Base-by-base conservation (phyloP, 2,888 invertebrate genomes). In the Hirudinaria manillensis region DNA sequence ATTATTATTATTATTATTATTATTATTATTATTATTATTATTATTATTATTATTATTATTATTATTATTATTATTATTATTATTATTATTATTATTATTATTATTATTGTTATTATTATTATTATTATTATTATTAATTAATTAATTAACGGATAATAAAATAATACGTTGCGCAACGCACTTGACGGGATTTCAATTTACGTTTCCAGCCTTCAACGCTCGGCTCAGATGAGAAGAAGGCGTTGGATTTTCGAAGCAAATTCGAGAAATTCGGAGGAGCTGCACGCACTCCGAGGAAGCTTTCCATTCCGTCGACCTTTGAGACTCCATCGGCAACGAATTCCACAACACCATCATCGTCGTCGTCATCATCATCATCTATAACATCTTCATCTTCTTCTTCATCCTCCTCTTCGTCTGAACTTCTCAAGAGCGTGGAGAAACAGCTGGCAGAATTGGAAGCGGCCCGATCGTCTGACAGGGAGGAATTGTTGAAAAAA, bases 401-500 rank as follows among this genome's bases (percentile, higher is more conserved):
- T 29, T 68, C 68, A 13, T 24, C 67, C 4, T 55, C 67, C 38
- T 56, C 66, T 27, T 38, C 24, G 3, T 72, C 53, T 32, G 75
- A 77, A 55, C 34, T 55, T 24, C 70, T 76, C 2, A 78, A 83
- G 24, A 77, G 78, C 10, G 78, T 84, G 10, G 83, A 83, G 80
- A 79, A 80, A 6, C 83, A 83, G 77, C 77, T 84, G 16, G 78
- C 80, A 53, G 79, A 81, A 51, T 79, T 82, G 36, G 83, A 84
- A 45, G 81, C 82, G 68, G 81, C 80, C 21, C 77, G 80, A 66
- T 77, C 81, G 0, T 78, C 79, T 29, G 83, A 83, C 55, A 79
- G 80, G 74, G 90, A 90, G 80, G 92, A 92, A 79, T 86, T 93
- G 38, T 89, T 91, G 79, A 90, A 91, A 3, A 92, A 91, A 86